Conservation (phyloP, 2,797 vertebrate species). For the Melanotaenia nigrans region DNA sequence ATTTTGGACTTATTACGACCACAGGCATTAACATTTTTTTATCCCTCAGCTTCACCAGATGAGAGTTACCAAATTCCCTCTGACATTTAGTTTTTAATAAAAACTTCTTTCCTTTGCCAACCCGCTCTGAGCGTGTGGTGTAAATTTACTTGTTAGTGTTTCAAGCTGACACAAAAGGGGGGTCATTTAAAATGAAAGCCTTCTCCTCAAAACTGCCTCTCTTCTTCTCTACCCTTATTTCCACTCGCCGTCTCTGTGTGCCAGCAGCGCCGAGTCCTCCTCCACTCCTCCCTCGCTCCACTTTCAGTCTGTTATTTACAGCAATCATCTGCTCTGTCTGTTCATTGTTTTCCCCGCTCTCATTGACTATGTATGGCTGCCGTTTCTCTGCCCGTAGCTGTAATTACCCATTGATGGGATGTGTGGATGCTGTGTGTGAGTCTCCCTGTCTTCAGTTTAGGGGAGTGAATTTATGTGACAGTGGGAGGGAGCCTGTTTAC, state of each 20-base stretch:
- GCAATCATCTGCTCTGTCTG: constrained; percentile 59
- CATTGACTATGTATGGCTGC: constrained; percentile 62
- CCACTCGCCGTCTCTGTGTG: constrained; percentile 7
- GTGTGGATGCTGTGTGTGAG: not conserved
- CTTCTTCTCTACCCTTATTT: constrained; percentile 8
- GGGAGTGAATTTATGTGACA: constrained; percentile 23
- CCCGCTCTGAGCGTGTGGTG: not conserved
- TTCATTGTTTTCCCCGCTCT: constrained; percentile 55
- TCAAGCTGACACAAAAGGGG: constrained; percentile 8
- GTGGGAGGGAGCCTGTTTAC: constrained; percentile 24
- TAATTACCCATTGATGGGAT: constrained; percentile 42
- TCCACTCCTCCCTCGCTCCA: constrained; percentile 38
- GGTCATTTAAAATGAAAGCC: not conserved
- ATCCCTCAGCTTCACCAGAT: constrained; percentile 3
- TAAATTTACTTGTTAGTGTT: constrained; percentile 11
- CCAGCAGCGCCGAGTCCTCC: constrained; percentile 32
- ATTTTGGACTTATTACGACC: constrained; percentile 2
- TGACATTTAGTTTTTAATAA: constrained; percentile 23
- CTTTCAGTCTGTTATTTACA: constrained; percentile 67
- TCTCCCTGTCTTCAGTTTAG: not conserved
- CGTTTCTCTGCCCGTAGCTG: constrained; percentile 35
- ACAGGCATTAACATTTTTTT: constrained; percentile 5
- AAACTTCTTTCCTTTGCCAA: constrained; percentile 1
- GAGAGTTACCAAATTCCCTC: not conserved
- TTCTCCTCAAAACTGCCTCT: not conserved